These are phyloP conservation scores for Crotalus horridus DNA, from an alignment of 2,113 vertebrate genomes.

Conservation along the genomic window DNA sequence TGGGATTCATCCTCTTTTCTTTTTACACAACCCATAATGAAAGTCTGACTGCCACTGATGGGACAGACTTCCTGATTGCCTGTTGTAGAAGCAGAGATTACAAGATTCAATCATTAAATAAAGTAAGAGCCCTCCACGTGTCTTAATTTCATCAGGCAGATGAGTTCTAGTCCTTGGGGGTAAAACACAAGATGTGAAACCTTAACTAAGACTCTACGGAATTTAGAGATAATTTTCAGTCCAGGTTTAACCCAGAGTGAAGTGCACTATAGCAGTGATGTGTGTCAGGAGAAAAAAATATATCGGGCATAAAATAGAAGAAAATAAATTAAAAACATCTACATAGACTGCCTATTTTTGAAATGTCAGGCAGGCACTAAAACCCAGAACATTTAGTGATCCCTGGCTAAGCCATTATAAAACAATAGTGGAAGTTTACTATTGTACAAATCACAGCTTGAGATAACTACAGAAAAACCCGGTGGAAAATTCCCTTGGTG, in stretches of 20 bases:
- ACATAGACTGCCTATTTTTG: background rate
- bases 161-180: background rate
- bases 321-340: background rate
- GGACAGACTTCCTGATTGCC: background rate
- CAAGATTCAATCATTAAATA: background rate
- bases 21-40: background rate
- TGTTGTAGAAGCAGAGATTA: background rate
- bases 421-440: background rate
- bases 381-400: background rate
- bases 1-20: background rate
- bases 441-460: background rate
- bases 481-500: background rate
- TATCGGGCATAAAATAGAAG: background rate
- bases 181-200: background rate
- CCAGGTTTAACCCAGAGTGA: background rate
- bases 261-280: background rate
- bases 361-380: background rate
- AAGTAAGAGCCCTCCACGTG: background rate
- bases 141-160: background rate
- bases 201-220: background rate
- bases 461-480: background rate
- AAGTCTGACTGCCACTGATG: background rate
- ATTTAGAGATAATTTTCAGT: background rate
- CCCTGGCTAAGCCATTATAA: background rate
- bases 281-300: background rate